phyloP scores from a whole-genome alignment of 2,113 vertebrate genomes.

The Ondatra zibethicus region DNA sequence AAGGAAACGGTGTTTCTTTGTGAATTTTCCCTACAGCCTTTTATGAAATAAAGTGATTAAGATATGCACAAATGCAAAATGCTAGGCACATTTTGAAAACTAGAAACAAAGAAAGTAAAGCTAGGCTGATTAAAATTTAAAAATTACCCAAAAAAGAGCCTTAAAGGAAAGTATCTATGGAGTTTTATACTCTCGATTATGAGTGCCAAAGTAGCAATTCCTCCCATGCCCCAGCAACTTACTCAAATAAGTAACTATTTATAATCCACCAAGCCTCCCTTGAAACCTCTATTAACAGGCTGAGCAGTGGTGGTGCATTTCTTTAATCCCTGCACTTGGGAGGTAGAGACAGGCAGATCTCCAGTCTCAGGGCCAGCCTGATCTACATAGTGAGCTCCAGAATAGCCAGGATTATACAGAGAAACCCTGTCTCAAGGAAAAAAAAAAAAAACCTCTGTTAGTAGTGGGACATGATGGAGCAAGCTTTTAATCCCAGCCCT shows the following conservation, averaged over 20 bases:
- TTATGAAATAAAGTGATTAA: neutral
- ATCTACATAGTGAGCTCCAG: neutral
- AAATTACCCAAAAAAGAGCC: neutral
- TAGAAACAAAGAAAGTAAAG: neutral
- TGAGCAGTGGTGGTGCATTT: neutral
- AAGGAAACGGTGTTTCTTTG: neutral
- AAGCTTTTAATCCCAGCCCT: neutral
- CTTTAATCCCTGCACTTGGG: neutral
- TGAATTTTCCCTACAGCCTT: neutral
- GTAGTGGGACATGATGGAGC: neutral
- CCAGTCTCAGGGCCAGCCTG: neutral
- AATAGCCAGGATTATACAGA: neutral
- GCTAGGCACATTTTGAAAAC: neutral
- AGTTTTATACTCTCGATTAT: neutral
- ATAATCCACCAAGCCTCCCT: neutral
- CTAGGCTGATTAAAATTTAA: neutral
- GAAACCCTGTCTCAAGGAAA: neutral
- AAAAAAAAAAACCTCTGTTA: neutral
- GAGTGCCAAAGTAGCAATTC: neutral
- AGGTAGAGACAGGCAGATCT: neutral
- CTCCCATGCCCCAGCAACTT: neutral
- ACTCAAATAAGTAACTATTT: neutral
- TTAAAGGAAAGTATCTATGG: neutral
- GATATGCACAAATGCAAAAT: neutral
- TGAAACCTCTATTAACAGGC: neutral